Base-by-base conservation (phyloP, 2,888 invertebrate species). In the Synergus itoensis region DNA sequence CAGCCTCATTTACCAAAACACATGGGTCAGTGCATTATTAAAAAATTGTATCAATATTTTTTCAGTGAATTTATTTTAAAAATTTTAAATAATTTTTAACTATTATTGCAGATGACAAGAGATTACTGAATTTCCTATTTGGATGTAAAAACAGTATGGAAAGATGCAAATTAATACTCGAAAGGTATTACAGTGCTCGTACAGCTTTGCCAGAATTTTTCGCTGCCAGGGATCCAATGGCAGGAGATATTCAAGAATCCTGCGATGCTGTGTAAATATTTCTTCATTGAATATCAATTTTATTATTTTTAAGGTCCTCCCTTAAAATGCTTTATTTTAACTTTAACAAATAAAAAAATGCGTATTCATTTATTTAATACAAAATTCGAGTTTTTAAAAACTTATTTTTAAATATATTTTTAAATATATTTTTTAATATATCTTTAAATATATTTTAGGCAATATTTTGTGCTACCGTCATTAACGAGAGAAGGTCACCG, bases 131-230 rank as follows among this genome's bases (percentile, higher is more conserved):
- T 62, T 92, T 92, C 80, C 85, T 92, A 40, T 92, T 91, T 75
- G 90, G 92, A 4, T 92, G 92, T 83, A 92, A 92, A 84, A 92
- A 92, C 83, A 92, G 91, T 80, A 81, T 92, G 14, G 92, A 92
- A 77, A 86, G 90, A 78, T 91, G 92, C 77, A 92, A 92, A 84
- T 83, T 85, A 75, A 90, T 92, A 77, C 82, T 92, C 57, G 92
- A 92, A 77, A 87, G 90, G 82, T 92, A 92, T 79, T 92, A 89
- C 83, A 91, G 89, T 75, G 90, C 88, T 0, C 88, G 92, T 18
- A 89, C 91, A 4, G 89, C 88, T 0, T 76, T 92, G 7, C 90
- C 92, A 0, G 92, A 92, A 85, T 91, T 92, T 80, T 92, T 92
- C 80, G 80, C 86, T 0, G 77, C 83, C 45, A 88, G 92, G n/a